Base-by-base conservation (phyloP, 92 coral and sea anemone genomes). In the Phenganax marumi region DNA sequence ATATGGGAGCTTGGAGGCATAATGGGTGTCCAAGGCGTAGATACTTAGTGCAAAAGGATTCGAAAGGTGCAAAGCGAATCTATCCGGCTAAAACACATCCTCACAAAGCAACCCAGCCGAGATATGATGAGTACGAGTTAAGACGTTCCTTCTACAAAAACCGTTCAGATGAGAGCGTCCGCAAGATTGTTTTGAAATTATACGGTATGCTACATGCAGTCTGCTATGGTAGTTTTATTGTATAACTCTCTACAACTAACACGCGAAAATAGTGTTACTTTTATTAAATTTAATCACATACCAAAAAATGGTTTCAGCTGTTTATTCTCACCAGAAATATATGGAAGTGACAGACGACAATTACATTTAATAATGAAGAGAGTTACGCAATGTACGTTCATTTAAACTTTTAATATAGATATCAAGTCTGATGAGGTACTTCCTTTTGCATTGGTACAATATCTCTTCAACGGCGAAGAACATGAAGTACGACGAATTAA, bases 1-100 rank as follows among this genome's bases (percentile, higher is more conserved):
- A 87, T n/a, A 87, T 82, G 87, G 90, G 90, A 46, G 82, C 50
- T 13, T 87, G 90, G 90, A 64, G 75, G 57, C 84, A 68, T 71
- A 87, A 39, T 46, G 87, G 90, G 12, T 62, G 78, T 22, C 84
- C 90, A 46, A 82, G 39, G 11, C 77, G 70, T 53, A 72, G 61
- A 50, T 85, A 50, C 43, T 50, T 24, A 18, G 50, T 85, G 6
- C 17, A 14, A 14, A 14, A 19, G 16, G 63, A 56, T 56, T 14
- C 63, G 63, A 14, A 6, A 56, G 63, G 63, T 19, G 16, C 21
- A 19, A 56, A 19, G 21, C 63, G 63, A 56, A 19, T 19, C 17
- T 33, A 33, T 1, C 43, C 43, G 43, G 43, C 43, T 33, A 33
- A 33, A 33, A 33, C 43, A 33, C 43, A 56, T 56, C 63, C 16